These are phyloP conservation scores for Furnarius figulus DNA, from an alignment of 2,113 vertebrate genomes.

Conservation along the genomic window DNA sequence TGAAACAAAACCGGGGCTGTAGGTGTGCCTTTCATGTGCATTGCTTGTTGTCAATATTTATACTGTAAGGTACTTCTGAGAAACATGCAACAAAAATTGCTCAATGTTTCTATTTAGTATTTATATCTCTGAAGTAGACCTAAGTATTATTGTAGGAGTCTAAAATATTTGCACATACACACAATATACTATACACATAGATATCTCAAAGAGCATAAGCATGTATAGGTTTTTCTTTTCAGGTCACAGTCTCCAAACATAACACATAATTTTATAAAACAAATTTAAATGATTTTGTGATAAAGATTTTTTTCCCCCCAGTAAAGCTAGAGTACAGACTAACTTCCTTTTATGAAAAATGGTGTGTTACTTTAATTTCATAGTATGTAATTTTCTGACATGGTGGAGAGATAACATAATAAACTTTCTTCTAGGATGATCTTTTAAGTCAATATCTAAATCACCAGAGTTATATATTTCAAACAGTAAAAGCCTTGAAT, in stretches of 20 bases:
- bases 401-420: constrained; percentile 1
- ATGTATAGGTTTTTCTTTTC: neutral
- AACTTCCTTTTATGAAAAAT: neutral
- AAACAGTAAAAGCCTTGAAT: neutral
- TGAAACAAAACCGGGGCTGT: neutral
- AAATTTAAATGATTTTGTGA: neutral
- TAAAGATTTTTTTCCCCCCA: neutral
- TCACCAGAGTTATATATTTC: neutral
- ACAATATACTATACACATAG: neutral
- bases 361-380: constrained; percentile 33
- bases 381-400: neutral
- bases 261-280: neutral
- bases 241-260: neutral
- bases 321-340: neutral
- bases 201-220: neutral
- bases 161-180: neutral
- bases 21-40: neutral
- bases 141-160: neutral
- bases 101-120: neutral
- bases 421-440: neutral
- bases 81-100: neutral
- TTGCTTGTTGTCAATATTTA: neutral
- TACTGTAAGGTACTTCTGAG: neutral
- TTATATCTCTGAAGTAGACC: neutral
- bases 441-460: constrained; percentile 41